phyloP scores from a whole-genome alignment of 1,140 invertebrate genomes.

The Aphelinus atriplicis region DNA sequence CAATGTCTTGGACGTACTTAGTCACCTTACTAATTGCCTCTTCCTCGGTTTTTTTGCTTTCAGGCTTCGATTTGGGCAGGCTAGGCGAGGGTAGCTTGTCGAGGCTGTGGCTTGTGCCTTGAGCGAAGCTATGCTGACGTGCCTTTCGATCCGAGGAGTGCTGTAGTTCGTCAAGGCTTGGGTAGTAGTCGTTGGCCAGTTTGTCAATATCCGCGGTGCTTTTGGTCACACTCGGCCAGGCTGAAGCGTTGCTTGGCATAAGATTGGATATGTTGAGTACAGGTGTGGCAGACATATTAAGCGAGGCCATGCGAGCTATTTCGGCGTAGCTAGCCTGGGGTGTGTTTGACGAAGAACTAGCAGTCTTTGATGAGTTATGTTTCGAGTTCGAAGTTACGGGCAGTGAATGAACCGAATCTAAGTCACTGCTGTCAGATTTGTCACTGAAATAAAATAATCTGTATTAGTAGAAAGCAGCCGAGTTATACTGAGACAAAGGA shows the following conservation, averaged over 20 bases:
- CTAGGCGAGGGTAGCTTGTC: conserved; percentile 57
- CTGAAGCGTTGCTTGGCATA: conserved; percentile 48
- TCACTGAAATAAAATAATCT: conserved; percentile 60
- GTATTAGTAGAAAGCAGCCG: too few species aligned
- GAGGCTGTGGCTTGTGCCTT: conserved; percentile 52
- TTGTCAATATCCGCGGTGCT: conserved; percentile 54
- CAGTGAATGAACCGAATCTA: conserved; percentile 78
- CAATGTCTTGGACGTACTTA: conserved; percentile 61
- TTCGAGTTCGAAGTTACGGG: conserved; percentile 70
- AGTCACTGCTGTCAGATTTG: conserved; percentile 79
- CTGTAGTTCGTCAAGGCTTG: conserved; percentile 60
- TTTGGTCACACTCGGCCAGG: conserved; percentile 57
- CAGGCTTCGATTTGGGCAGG: conserved; percentile 53
- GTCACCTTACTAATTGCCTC: conserved; percentile 60
- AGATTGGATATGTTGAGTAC: conserved; percentile 55
- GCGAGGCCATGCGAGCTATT: conserved; percentile 71
- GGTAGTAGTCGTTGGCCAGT: conserved; percentile 59
- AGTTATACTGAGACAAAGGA: too few species aligned
- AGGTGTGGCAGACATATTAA: conserved; percentile 56
- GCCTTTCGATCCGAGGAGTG: conserved; percentile 41
- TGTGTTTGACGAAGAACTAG: conserved; percentile 64
- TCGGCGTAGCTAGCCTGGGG: conserved; percentile 80
- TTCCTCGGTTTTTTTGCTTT: conserved; percentile 54
- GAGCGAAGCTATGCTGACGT: conserved; percentile 47
- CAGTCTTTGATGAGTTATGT: conserved; percentile 57